Evolutionary conservation across 2,113 vertebrate species (phyloP).

Genomic region (Vulpes vulpes): DNA sequence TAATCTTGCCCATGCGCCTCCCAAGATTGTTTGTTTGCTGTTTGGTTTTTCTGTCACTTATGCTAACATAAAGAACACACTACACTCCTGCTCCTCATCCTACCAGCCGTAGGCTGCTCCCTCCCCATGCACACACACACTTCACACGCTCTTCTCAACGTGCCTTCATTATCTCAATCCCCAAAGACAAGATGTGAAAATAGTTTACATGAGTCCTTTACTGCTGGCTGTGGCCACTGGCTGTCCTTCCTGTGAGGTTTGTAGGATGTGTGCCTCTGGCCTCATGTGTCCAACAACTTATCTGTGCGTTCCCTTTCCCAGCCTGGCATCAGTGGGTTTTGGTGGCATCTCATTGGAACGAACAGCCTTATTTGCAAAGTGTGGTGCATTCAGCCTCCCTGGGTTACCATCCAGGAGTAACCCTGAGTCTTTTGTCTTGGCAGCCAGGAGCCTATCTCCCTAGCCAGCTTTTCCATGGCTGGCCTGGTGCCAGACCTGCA

Average conservation of each 20-base stretch:
- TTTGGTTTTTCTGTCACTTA: not conserved
- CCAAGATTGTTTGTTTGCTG: rapidly evolving
- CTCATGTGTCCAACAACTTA: rapidly evolving
- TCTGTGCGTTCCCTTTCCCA: rapidly evolving
- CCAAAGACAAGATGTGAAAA: not conserved
- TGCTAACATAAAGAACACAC: not conserved
- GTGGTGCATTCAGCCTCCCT: rapidly evolving
- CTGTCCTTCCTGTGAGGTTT: rapidly evolving
- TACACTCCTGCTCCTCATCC: not conserved
- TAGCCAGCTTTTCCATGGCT: slow-evolving; percentile 91
- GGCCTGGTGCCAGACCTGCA: slow-evolving; percentile 95
- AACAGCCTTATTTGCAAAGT: rapidly evolving
- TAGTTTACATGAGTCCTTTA: rapidly evolving
- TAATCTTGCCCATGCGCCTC: not conserved
- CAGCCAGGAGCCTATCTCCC: slow-evolving; percentile 93
- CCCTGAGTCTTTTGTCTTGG: not conserved
- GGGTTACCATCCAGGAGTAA: not conserved
- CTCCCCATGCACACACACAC: rapidly evolving
- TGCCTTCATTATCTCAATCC: not conserved
- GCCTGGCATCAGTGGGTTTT: rapidly evolving
- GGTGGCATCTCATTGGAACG: rapidly evolving
- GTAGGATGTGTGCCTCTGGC: rapidly evolving
- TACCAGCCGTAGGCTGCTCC: rapidly evolving
- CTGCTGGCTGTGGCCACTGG: rapidly evolving
- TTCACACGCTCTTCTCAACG: rapidly evolving